Evolutionary conservation across 2,113 vertebrate species (phyloP).

Genomic region (Stigmatopora argus): DNA sequence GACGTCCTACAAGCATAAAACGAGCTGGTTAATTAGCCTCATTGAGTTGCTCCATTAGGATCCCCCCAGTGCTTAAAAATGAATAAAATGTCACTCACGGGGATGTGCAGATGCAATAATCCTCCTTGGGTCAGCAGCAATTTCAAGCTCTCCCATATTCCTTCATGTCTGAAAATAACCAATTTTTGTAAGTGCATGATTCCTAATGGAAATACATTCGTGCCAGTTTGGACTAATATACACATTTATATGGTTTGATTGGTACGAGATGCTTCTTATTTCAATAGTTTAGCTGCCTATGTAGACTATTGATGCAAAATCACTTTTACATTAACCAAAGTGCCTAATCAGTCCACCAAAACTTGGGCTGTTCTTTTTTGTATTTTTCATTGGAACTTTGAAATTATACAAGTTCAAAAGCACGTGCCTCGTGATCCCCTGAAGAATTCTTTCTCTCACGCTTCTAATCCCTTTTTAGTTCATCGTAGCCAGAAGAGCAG

Average conservation of each 20-base stretch:
- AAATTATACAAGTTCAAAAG: not conserved
- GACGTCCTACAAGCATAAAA: not conserved
- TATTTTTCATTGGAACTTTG: not conserved
- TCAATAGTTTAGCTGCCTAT: too few relatives aligned
- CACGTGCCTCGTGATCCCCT: conserved; percentile 17
- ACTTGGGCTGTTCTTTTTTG: not conserved
- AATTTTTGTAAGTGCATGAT: not conserved
- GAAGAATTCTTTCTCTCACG: conserved; percentile 20
- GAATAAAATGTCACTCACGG: not conserved
- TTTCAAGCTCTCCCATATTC: not conserved
- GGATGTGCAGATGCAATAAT: not conserved
- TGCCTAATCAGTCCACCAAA: too few relatives aligned
- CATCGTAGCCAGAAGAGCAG: conserved; percentile 19
- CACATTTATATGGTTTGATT: not conserved
- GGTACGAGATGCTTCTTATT: too few relatives aligned
- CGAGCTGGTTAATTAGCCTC: conserved; percentile 5
- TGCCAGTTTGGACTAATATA: not conserved
- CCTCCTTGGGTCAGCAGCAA: not conserved
- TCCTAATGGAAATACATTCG: not conserved
- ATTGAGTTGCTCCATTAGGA: conserved; percentile 6
- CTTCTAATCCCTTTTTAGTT: conserved; percentile 47
- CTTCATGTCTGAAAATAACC: not conserved
- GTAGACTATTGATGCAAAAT: too few relatives aligned
- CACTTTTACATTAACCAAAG: too few relatives aligned
- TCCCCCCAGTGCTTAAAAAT: conserved; percentile 10